Base-by-base conservation (phyloP, 2,888 invertebrate species). In the Agonum fuliginosum region DNA sequence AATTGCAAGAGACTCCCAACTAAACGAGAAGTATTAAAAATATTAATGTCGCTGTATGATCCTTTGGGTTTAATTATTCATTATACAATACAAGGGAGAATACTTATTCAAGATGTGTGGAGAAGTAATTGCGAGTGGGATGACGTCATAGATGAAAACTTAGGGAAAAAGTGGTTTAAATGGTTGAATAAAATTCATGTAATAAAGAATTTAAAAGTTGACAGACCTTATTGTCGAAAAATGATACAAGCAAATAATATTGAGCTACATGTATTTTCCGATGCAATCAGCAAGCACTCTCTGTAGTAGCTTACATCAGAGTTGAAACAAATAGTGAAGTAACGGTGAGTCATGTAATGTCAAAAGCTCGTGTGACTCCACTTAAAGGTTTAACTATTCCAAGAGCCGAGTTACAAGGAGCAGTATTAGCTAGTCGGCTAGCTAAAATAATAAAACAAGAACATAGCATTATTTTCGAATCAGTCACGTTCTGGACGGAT, bases 351-450 rank as follows among this genome's bases (percentile, higher is more conserved):
- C 1, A 12, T 82, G 72, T 81, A 19, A 79, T 78, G 4, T 76
- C 81, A 5, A 81, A 81, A 76, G 79, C 81, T n/a, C 79, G 78
- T 17, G 81, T 83, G 5, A 80, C 81, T 8, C 81, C 83, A n/a
- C 41, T 82, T 1, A 81, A 79, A 46, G 19, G 19, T 3, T 73
- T 81, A 17, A 81, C 81, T 2, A 81, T 81, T 5, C 81, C 80
- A 8, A 79, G 81, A 10, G 54, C 82, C 0, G 82, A 82, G 75
- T 78, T 82, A 1, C 41, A 80, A 2, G 80, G 79, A 3, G 81
- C 82, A 1, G 71, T 80, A 1, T 77, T 82, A 14, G 82, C 81
- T 14, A 46, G 46, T 46, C 46, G 46, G 14, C 14, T 46, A 46
- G 46, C 19, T 14, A 46, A 46, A 46, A 46, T 46, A 2, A 46